Conservation (phyloP, 1,140 invertebrate genomes). For the Drusus annulatus region DNA sequence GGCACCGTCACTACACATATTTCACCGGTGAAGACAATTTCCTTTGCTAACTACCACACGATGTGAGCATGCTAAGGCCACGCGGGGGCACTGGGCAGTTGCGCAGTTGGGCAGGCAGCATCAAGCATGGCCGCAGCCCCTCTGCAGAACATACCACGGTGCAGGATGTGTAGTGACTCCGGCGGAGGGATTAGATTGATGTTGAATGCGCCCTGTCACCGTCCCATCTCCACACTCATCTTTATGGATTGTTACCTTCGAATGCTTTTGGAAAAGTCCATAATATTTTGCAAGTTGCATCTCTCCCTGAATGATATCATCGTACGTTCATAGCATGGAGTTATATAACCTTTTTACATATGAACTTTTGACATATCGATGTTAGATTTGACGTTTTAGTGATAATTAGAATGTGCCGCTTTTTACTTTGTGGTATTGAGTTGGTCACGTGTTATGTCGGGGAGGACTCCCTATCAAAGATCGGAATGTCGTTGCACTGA, state of each 20-base stretch:
- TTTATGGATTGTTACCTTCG: conserved; percentile 52
- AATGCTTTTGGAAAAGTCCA: conserved; percentile 55
- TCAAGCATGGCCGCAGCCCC: background rate
- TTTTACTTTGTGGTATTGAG: conserved; percentile 47
- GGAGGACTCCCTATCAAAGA: conserved; percentile 32
- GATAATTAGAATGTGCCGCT: conserved; percentile 55
- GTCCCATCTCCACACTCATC: conserved; percentile 40
- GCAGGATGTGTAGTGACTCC: conserved; percentile 31
- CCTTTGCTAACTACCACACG: too few species aligned
- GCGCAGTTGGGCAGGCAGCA: background rate
- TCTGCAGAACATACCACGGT: background rate
- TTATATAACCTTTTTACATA: conserved; percentile 40
- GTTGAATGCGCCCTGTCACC: conserved; percentile 55
- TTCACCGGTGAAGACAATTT: background rate
- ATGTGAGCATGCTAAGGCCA: background rate
- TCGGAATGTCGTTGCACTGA: conserved; percentile 48
- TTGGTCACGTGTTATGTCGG: conserved; percentile 42
- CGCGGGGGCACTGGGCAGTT: background rate
- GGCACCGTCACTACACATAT: conserved; percentile 31
- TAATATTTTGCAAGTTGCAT: conserved; percentile 56
- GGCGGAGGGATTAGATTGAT: conserved; percentile 45
- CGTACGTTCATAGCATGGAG: conserved; percentile 58
- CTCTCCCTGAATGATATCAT: conserved; percentile 54
- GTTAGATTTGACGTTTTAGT: conserved; percentile 53
- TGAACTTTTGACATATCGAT: conserved; percentile 42